phyloP scores from a whole-genome alignment of 2,113 vertebrate genomes.

The Eira barbara region DNA sequence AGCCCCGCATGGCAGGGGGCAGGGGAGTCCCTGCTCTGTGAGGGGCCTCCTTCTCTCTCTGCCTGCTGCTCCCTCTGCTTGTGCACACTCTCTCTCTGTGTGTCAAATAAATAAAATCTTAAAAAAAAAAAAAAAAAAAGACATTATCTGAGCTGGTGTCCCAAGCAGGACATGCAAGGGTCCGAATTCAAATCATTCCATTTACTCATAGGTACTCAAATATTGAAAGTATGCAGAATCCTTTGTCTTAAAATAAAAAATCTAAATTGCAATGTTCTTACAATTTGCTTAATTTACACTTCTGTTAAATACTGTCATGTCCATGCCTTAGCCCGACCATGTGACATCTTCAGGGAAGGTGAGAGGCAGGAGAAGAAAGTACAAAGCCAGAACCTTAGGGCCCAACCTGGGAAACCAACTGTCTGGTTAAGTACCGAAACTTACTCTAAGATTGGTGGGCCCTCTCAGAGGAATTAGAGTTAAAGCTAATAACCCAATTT shows the following conservation, averaged over 20 bases:
- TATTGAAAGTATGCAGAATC: neutral
- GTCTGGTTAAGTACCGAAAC: slow-evolving; percentile 17
- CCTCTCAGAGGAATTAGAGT: slow-evolving; percentile 63
- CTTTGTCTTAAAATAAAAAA: neutral
- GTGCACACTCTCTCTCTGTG: too few species aligned
- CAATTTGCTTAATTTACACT: neutral
- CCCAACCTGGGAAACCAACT: neutral
- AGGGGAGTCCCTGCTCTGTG: too few species aligned
- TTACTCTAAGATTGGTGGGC: neutral
- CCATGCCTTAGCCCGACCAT: neutral
- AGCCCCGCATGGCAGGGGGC: rapidly evolving
- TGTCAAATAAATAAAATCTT: too few species aligned
- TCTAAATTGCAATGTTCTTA: neutral
- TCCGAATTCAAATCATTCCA: neutral
- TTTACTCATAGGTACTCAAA: neutral
- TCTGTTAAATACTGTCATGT: neutral
- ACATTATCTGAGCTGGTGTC: neutral
- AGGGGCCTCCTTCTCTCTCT: too few species aligned
- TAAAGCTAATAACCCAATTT: slow-evolving; percentile 73
- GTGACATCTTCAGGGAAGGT: neutral
- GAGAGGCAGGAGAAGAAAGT: neutral
- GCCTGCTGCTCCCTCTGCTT: too few species aligned
- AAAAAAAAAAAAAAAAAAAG: neutral
- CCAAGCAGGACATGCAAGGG: neutral
- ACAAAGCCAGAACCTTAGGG: neutral